These are phyloP conservation scores for Nebria salina DNA, from an alignment of 2,888 invertebrate species.

Conservation along the genomic window DNA sequence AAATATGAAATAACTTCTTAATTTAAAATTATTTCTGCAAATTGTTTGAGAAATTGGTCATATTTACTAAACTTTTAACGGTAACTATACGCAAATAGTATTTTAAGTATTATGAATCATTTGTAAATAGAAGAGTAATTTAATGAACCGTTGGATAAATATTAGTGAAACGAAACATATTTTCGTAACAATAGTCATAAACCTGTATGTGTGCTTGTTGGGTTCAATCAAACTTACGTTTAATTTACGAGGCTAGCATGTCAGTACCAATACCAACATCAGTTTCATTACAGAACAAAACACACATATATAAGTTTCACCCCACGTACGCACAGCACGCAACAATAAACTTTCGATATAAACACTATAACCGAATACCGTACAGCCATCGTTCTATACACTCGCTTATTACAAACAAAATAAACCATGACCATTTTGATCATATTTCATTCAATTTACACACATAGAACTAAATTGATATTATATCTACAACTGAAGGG, in stretches of 20 bases:
- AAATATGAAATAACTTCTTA: no score
- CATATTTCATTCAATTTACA: not conserved
- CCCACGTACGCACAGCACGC: constrained; percentile 6
- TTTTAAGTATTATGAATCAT: not conserved
- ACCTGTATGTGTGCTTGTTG: not conserved
- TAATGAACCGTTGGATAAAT: not conserved
- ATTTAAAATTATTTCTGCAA: no score
- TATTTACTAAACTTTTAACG: no score
- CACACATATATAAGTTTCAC: constrained; percentile 7
- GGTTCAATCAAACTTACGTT: constrained; percentile 8
- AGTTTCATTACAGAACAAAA: constrained; percentile 18
- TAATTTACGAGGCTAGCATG: constrained; percentile 20
- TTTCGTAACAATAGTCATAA: not conserved
- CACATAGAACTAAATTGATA: not conserved
- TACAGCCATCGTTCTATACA: constrained; percentile 7
- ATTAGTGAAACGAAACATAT: not conserved
- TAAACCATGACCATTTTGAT: not conserved
- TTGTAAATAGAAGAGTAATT: not conserved
- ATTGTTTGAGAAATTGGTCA: no score
- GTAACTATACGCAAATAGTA: no score
- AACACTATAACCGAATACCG: not conserved
- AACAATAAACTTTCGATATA: constrained; percentile 1
- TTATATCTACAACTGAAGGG: not conserved
- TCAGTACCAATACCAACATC: constrained; percentile 13
- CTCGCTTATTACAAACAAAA: not conserved